phyloP scores from a whole-genome alignment of 2,797 vertebrate genomes.

The Synaphobranchus kaupii region DNA sequence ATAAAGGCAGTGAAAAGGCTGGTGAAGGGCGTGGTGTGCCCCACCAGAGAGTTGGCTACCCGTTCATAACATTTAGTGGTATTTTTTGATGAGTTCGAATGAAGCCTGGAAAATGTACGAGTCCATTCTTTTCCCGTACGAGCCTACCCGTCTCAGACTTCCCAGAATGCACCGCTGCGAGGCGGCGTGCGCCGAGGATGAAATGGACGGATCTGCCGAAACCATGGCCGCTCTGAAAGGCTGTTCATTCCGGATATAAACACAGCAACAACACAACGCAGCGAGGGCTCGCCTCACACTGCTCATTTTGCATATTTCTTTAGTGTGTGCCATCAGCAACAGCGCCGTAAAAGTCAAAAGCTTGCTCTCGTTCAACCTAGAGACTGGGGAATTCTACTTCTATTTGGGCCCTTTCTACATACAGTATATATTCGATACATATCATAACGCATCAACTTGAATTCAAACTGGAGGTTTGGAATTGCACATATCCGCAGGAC shows the following conservation, averaged over 20 bases:
- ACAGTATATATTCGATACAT: slow-evolving; percentile 45
- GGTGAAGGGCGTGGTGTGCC: not conserved
- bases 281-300: slow-evolving; percentile 46
- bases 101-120: not conserved
- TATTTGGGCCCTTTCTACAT: slow-evolving; percentile 35
- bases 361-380: slow-evolving; percentile 25
- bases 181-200: not conserved
- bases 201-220: slow-evolving; percentile 17
- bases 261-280: slow-evolving; percentile 41
- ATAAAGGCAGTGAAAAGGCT: slow-evolving; percentile 19
- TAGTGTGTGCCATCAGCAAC: slow-evolving; percentile 32
- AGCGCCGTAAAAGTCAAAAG: slow-evolving; percentile 35
- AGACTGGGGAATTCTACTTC: slow-evolving; percentile 30
- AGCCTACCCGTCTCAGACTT: slow-evolving; percentile 7
- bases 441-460: slow-evolving; percentile 30
- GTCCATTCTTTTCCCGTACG: slow-evolving; percentile 18
- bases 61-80: not conserved
- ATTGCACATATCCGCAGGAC: slow-evolving; percentile 31
- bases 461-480: slow-evolving; percentile 13
- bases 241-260: slow-evolving; percentile 25
- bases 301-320: slow-evolving; percentile 57
- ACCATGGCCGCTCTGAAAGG: slow-evolving; percentile 5
- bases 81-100: not conserved
- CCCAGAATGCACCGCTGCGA: slow-evolving; percentile 32
- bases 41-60: slow-evolving; percentile 10